phyloP scores from a whole-genome alignment of 1,140 invertebrate genomes.

The Contarinia nasturtii region DNA sequence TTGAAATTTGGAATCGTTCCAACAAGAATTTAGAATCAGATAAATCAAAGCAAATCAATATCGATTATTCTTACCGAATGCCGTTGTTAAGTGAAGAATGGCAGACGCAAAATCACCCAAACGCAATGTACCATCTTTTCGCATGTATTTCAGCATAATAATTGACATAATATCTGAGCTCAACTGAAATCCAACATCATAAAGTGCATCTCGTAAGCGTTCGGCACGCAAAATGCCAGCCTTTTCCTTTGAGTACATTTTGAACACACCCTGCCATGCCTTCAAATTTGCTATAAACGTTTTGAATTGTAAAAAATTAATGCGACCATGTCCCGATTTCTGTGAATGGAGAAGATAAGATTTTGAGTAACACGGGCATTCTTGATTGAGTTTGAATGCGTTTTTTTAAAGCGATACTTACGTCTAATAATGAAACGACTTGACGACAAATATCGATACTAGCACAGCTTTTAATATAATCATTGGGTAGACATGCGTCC shows the following conservation, averaged over 20 bases:
- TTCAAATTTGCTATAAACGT: constrained; percentile 83
- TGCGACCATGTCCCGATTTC: constrained; percentile 58
- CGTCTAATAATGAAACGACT: constrained; percentile 73
- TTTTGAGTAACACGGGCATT: no score
- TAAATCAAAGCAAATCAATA: constrained; percentile 1
- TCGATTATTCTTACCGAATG: constrained; percentile 50
- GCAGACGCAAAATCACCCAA: constrained; percentile 85
- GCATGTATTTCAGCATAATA: constrained; percentile 71
- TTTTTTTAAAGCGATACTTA: no score
- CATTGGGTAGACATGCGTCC: constrained; percentile 81
- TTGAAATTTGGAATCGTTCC: neutral
- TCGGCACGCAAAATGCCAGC: constrained; percentile 78
- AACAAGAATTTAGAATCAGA: neutral
- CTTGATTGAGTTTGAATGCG: no score
- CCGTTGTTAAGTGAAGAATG: constrained; percentile 69
- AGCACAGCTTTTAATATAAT: constrained; percentile 88
- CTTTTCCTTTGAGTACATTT: constrained; percentile 77
- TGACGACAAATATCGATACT: constrained; percentile 81
- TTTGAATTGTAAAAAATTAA: constrained; percentile 75
- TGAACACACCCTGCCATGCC: constrained; percentile 79
- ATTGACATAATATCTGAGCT: constrained; percentile 66
- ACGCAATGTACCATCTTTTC: constrained; percentile 80
- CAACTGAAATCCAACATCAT: constrained; percentile 73
- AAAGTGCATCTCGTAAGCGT: constrained; percentile 59
- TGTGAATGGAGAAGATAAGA: constrained; percentile 19